Evolutionary conservation across 2,888 invertebrate genomes (phyloP), one percentile per base, ranked within the genome.

Genomic region (Nipponacmea schrenckii): DNA sequence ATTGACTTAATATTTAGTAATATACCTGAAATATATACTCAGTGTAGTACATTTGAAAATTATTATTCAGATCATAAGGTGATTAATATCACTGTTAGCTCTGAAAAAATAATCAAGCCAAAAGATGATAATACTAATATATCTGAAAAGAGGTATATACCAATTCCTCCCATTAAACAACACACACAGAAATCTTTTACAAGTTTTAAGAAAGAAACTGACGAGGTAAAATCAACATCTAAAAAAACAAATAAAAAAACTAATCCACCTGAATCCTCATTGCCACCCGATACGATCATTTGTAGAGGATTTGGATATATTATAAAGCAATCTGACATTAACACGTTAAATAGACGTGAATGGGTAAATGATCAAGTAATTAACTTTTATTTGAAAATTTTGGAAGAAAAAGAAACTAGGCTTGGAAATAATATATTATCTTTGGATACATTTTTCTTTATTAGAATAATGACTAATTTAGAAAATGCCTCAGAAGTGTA

Each of bases 21-120:
- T 50, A 10, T n/a, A 50, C 50, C 50, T 50, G 50, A 50, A 8
- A 20, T n/a, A 50, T 50, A 50, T 50, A 50, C 20, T 50, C n/a
- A 50, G 20, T n/a, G 3, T 50, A 4, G 50, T n/a, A 50, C 50
- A n/a, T n/a, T 50, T 50, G 50, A 50, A 50, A 50, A 50, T 20
- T n/a, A 50, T 50, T 50, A 50, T 50, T 50, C 50, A 50, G n/a
- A n/a, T 50, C n/a, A 50, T 50, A 50, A 50, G 20, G 20, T n/a
- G 20, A 50, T n/a, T 50, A 7, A 50, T 50, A 31, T 31, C 31
- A 31, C 31, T 31, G 31, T 31, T 31, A 31, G 31, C 31, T 31
- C 31, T 31, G 31, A 31, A 31, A 31, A 31, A 31, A 31, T 31
- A 31, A 31, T 31, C 5, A 31, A 31, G 5, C 3, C 5, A 31